A percentile compares a stretch with the other conserved stretches of the same genome.
These are phyloP conservation scores for Lasioglossum calceatum DNA, from an alignment of 2,888 invertebrate genomes.

Conservation along the genomic window DNA sequence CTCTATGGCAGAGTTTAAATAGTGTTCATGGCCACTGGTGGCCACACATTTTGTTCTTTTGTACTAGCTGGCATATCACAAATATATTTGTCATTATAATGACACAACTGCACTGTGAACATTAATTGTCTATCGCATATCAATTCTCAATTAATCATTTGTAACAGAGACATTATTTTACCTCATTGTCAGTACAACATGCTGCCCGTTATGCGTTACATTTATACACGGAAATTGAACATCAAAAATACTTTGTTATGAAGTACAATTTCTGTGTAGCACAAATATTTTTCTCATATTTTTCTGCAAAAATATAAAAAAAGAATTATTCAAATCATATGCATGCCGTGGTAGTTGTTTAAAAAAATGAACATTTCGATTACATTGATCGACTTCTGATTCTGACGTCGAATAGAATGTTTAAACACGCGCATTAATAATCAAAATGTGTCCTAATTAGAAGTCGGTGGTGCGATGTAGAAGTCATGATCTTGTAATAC, in stretches of 20 bases:
- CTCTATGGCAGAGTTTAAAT: neutral
- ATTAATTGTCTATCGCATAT: neutral
- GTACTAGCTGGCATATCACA: neutral
- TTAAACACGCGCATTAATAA: neutral
- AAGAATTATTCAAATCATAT: neutral
- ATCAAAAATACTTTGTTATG: neutral
- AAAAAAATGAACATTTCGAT: neutral
- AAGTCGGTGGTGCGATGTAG: neutral
- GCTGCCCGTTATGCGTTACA: neutral
- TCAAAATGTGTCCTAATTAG: neutral
- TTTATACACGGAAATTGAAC: neutral
- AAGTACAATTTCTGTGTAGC: neutral
- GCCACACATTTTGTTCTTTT: conserved; percentile 1
- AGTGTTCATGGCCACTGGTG: neutral
- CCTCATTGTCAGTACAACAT: neutral
- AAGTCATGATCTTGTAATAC: neutral
- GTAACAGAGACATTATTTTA: neutral
- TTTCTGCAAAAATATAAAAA: neutral
- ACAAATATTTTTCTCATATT: neutral
- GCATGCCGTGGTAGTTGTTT: neutral
- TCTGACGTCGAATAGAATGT: neutral
- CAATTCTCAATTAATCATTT: neutral
- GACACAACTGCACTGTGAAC: neutral
- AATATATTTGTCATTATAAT: neutral
- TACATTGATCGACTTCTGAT: neutral